phyloP scores from a whole-genome alignment of 1,140 invertebrate species.

The Oscheius sp. region DNA sequence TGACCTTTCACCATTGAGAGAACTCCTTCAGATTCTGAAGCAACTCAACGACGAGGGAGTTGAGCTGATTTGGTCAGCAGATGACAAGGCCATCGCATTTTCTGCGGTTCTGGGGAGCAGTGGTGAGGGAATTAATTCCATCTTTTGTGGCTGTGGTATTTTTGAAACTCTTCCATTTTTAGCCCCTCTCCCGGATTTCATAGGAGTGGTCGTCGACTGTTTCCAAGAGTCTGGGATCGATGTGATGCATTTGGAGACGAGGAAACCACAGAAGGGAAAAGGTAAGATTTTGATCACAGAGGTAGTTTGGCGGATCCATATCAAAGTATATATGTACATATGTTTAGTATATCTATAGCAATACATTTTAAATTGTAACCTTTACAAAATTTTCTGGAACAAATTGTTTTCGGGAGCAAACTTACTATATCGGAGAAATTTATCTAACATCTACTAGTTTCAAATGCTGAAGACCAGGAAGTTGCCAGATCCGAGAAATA shows the following conservation, averaged over 20 bases:
- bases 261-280: background rate
- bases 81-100: slow-evolving; percentile 31
- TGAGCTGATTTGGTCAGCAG: slow-evolving; percentile 45
- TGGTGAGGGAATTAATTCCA: background rate
- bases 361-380: too few relatives aligned
- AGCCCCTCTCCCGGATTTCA: slow-evolving; percentile 28
- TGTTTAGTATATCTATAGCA: too few relatives aligned
- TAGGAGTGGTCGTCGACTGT: slow-evolving; percentile 10
- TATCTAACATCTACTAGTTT: too few relatives aligned
- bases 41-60: slow-evolving; percentile 52
- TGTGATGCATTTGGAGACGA: slow-evolving; percentile 28
- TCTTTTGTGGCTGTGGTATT: background rate
- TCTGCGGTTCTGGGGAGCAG: slow-evolving; percentile 14
- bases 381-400: too few relatives aligned
- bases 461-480: too few relatives aligned
- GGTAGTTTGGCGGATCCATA: background rate
- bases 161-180: slow-evolving; percentile 15
- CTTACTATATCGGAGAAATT: too few relatives aligned
- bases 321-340: background rate
- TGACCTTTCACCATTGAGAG: background rate
- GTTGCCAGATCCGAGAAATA: too few relatives aligned
- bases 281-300: background rate
- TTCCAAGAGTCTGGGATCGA: slow-evolving; percentile 21
- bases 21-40: slow-evolving; percentile 46
- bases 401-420: too few relatives aligned